Base-by-base conservation (phyloP, 2,797 vertebrate species). In the Coendou prehensilis region DNA sequence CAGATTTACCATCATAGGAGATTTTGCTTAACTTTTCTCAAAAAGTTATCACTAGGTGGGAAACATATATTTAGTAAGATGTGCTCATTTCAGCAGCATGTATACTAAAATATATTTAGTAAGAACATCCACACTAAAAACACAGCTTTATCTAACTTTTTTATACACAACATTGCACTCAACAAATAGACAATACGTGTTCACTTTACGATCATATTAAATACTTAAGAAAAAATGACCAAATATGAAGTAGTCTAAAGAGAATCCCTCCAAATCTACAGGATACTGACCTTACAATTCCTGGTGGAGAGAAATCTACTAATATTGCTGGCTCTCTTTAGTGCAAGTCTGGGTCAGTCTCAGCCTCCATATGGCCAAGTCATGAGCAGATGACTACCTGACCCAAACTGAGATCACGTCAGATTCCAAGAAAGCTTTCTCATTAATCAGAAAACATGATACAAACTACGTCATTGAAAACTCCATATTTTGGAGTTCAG, bases 21-120 rank as follows among this genome's bases (percentile, higher is more conserved):
- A 88, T 80, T 76, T 93, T 90, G 59, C 47, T 87, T 95, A 93
- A 82, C 17, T 80, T 95, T 82, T 96, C 45, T 93, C 37, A 75
- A 85, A 90, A 94, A 52, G 50, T 88, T 81, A 87, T 47, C 52
- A 61, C 22, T 52, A 86, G 69, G 22, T 96, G 15, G 28, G 52
- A 18, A 94, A 92, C 30, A 89, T 33, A 79, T 41, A 47, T n/a
- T 37, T 8, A 64, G 11, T 67, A 83, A 41, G 9, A 76, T 7
- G 13, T n/a, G n/a, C 30, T 67, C 14, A 2, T 67, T 67, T 67
- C 30, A 67, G 63, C 30, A 67, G 14, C 63, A 67, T 14, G 15
- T 33, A 33, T 17, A 67, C 14, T 67, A 67, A n/a, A 67, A 91
- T 41, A 90, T 33, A 47, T n/a, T 50, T 8, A 56, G 8, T 67